Evolutionary conservation across 2,113 vertebrate species (phyloP).

Genomic region (Pimephales promelas): DNA sequence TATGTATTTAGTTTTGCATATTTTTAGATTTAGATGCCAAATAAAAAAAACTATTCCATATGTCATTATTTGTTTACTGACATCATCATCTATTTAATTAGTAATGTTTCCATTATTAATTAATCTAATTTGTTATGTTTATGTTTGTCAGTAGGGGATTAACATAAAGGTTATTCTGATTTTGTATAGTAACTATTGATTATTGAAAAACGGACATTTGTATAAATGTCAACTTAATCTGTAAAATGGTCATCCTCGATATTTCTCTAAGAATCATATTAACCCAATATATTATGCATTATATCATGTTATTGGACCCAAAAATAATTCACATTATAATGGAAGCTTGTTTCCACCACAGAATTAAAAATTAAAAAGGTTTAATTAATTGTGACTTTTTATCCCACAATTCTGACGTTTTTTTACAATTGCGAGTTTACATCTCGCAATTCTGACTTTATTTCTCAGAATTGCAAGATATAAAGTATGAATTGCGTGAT

Average conservation of each 20-base stretch:
- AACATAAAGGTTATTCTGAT: neutral
- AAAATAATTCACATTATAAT: neutral
- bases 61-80: neutral
- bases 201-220: neutral
- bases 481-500: too few relatives aligned
- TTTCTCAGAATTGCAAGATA: too few relatives aligned
- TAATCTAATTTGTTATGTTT: neutral
- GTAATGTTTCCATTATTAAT: neutral
- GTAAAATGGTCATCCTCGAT: neutral
- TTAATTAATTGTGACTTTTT: too few relatives aligned
- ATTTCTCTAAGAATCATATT: too few relatives aligned
- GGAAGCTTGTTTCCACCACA: too few relatives aligned
- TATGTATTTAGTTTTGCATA: neutral
- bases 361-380: too few relatives aligned
- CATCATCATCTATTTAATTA: neutral
- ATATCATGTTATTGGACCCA: too few relatives aligned
- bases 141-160: neutral
- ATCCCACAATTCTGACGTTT: too few relatives aligned
- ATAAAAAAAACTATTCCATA: neutral
- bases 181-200: neutral
- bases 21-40: neutral
- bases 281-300: neutral
- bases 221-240: neutral
- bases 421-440: too few relatives aligned
- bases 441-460: too few relatives aligned